phyloP scores from a whole-genome alignment of 2,888 invertebrate species.

The Rhogogaster chlorosoma region DNA sequence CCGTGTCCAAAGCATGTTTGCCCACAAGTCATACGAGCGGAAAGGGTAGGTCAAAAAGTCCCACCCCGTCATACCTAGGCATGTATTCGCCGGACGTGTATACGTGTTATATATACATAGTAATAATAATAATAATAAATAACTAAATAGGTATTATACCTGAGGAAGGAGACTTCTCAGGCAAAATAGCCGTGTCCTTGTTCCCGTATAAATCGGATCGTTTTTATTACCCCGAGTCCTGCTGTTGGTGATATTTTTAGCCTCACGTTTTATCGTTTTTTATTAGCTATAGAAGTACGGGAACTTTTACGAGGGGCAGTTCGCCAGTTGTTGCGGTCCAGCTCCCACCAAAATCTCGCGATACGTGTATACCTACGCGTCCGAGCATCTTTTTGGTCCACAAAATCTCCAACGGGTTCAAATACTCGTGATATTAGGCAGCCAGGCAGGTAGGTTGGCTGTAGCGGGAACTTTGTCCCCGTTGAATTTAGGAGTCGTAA shows the following conservation, averaged over 20 bases:
- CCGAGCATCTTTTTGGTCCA: background rate
- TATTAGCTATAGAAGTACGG: conserved; percentile 8
- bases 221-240: conserved; percentile 32
- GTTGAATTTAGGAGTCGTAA: conserved; percentile 23
- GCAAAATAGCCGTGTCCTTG: conserved; percentile 11
- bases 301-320: conserved; percentile 36
- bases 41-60: background rate
- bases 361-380: background rate
- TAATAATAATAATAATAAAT: background rate
- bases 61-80: background rate
- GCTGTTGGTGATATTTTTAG: conserved; percentile 36
- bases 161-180: background rate
- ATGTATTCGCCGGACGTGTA: background rate
- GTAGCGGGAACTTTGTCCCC: background rate
- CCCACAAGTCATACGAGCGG: background rate
- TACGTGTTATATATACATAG: background rate
- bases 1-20: conserved; percentile 46
- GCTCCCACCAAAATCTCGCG: background rate
- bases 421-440: background rate
- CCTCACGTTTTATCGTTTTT: conserved; percentile 39
- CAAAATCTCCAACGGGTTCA: background rate
- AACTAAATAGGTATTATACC: conserved; percentile 25
- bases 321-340: conserved; percentile 7
- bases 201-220: conserved; percentile 40
- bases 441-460: background rate